Percentiles rank a stretch among this genome's conserved stretches.
Conservation (phyloP, 2,797 vertebrate genomes). For the Uromys caudimaculatus region DNA sequence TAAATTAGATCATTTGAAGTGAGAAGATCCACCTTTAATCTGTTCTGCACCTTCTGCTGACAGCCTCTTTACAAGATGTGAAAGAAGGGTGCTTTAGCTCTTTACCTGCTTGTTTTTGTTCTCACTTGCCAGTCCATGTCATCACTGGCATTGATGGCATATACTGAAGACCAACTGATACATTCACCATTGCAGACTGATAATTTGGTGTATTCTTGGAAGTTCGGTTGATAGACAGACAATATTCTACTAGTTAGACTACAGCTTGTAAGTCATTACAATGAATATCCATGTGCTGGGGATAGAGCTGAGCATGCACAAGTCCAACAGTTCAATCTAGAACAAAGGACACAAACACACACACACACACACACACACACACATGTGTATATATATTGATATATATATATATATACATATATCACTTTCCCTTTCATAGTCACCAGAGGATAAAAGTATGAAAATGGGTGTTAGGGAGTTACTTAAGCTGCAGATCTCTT, state of each 20-base stretch:
- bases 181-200: not conserved
- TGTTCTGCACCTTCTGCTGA: not conserved
- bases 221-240: not conserved
- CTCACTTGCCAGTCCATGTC: not conserved
- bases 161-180: not conserved
- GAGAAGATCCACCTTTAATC: not conserved
- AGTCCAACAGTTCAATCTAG: too few species aligned
- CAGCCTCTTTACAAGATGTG: not conserved
- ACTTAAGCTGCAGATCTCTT: not conserved
- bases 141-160: not conserved
- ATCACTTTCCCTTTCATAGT: not conserved
- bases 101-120: not conserved
- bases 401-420: too few species aligned
- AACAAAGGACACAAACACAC: too few species aligned
- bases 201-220: not conserved
- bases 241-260: too few species aligned
- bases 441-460: not conserved
- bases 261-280: not conserved
- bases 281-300: not conserved
- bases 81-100: not conserved
- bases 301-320: too few species aligned
- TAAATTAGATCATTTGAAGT: not conserved
- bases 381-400: too few species aligned
- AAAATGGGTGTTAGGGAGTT: not conserved
- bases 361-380: too few species aligned